phyloP scores from a whole-genome alignment of 2,888 invertebrate genomes.

The Pegoplata infirma region DNA sequence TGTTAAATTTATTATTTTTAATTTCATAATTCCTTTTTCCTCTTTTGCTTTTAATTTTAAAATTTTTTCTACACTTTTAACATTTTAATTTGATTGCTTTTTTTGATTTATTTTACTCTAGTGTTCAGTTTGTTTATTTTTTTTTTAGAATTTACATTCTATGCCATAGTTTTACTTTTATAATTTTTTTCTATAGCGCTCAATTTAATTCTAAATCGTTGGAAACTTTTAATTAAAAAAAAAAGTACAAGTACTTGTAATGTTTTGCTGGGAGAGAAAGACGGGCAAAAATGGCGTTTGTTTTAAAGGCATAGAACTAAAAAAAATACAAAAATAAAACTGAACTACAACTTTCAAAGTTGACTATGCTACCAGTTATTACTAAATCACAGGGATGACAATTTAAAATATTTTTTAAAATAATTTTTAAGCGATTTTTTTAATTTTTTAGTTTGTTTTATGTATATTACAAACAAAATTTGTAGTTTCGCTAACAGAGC shows the following conservation, averaged over 20 bases:
- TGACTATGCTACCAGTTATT: not conserved
- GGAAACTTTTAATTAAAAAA: conserved; percentile 62
- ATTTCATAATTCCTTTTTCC: no score
- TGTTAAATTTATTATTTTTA: no score
- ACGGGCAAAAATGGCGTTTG: conserved; percentile 16
- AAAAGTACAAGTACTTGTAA: conserved; percentile 51
- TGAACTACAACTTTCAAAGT: not conserved
- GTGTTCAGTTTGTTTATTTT: conserved; percentile 16
- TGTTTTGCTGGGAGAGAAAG: conserved; percentile 25
- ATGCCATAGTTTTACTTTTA: conserved; percentile 28
- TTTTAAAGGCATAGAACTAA: conserved; percentile 29
- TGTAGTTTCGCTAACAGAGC: no score
- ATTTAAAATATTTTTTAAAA: no score
- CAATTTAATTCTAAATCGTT: conserved; percentile 58
- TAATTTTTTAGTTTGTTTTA: no score
- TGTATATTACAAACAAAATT: no score
- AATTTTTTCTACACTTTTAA: not conserved
- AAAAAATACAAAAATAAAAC: no score
- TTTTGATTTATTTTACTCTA: conserved; percentile 25
- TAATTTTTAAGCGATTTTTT: no score
- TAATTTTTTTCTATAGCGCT: conserved; percentile 34
- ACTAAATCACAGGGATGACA: no score
- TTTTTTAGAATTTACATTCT: conserved; percentile 25
- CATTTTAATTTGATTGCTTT: conserved; percentile 20
- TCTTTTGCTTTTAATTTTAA: no score